A percentile compares a stretch with the other conserved stretches of the same genome.
Evolutionary conservation across 2,113 vertebrate genomes (phyloP).

Genomic region (Protomyctophum bolini): DNA sequence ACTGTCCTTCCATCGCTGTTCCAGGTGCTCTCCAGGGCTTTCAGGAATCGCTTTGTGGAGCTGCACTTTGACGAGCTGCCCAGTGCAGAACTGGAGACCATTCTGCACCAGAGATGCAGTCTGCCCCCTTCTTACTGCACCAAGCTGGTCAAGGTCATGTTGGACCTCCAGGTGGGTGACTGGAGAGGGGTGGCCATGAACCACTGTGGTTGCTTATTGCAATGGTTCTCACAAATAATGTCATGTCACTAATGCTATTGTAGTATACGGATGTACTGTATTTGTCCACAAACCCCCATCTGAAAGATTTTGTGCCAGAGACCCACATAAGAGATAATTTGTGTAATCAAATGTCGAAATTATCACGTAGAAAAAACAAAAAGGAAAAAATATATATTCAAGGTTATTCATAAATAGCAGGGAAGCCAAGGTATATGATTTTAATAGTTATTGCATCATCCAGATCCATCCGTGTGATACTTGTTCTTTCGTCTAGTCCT

Average conservation of each 20-base stretch:
- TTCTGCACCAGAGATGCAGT: slow-evolving; percentile 91
- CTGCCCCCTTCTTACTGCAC: slow-evolving; percentile 93
- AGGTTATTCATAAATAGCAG: no score
- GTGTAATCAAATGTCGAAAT: no score
- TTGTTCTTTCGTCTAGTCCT: slow-evolving; percentile 76
- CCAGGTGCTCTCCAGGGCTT: slow-evolving; percentile 94
- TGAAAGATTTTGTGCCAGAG: no score
- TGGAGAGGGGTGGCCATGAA: neutral
- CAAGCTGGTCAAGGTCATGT: slow-evolving; percentile 94
- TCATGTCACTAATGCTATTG: no score
- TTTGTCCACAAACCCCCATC: no score
- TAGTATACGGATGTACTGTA: no score
- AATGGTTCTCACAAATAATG: no score
- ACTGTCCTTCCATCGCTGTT: neutral
- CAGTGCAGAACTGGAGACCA: slow-evolving; percentile 89
- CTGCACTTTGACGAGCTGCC: slow-evolving; percentile 96
- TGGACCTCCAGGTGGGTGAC: slow-evolving; percentile 89
- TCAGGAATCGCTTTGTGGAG: slow-evolving; percentile 97
- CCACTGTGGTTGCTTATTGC: no score
- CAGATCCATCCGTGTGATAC: neutral
- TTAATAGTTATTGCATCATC: neutral
- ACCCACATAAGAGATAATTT: no score
- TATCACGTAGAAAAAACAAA: no score
- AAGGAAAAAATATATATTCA: no score
- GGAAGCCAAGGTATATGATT: no score